These are phyloP conservation scores for Drosophila gaucha DNA, from an alignment of 2,888 invertebrate species.

Conservation along the genomic window DNA sequence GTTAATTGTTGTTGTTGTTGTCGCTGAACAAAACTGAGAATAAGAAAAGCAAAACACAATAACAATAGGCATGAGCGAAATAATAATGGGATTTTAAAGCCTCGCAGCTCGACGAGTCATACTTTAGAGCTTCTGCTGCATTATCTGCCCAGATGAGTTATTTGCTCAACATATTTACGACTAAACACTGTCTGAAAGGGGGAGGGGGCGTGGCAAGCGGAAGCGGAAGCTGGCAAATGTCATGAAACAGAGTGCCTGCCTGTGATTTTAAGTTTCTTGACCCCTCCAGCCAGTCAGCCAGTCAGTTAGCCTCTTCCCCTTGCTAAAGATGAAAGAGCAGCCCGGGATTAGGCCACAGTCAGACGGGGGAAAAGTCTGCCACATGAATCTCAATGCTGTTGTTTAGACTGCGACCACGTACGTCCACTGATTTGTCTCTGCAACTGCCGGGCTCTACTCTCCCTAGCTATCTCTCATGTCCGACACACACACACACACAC, in stretches of 20 bases:
- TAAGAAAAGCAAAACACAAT: background rate
- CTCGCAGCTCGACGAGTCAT: constrained; percentile 8
- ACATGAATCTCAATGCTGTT: constrained; percentile 77
- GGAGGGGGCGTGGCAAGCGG: constrained; percentile 9
- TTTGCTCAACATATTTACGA: constrained; percentile 70
- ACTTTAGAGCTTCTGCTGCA: constrained; percentile 56
- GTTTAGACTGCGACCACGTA: constrained; percentile 51
- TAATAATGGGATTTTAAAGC: constrained; percentile 62
- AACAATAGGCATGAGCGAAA: constrained; percentile 50
- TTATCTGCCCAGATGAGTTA: constrained; percentile 70
- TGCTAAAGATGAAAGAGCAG: constrained; percentile 55
- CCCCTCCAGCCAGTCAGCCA: constrained; percentile 10
- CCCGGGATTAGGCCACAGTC: constrained; percentile 58
- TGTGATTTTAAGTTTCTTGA: constrained; percentile 72
- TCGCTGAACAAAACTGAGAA: no score
- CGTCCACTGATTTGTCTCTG: constrained; percentile 63
- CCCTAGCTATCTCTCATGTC: constrained; percentile 37
- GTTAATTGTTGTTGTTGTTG: constrained; percentile 35
- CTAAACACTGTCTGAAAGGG: constrained; percentile 28
- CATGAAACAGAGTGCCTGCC: constrained; percentile 63
- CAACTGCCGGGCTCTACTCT: constrained; percentile 19
- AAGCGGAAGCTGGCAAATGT: constrained; percentile 64
- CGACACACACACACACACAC: constrained; percentile 15
- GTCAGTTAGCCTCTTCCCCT: background rate
- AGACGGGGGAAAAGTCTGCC: constrained; percentile 43